phyloP scores from a whole-genome alignment of 2,113 vertebrate genomes.

The Psephotus haematonotus region DNA sequence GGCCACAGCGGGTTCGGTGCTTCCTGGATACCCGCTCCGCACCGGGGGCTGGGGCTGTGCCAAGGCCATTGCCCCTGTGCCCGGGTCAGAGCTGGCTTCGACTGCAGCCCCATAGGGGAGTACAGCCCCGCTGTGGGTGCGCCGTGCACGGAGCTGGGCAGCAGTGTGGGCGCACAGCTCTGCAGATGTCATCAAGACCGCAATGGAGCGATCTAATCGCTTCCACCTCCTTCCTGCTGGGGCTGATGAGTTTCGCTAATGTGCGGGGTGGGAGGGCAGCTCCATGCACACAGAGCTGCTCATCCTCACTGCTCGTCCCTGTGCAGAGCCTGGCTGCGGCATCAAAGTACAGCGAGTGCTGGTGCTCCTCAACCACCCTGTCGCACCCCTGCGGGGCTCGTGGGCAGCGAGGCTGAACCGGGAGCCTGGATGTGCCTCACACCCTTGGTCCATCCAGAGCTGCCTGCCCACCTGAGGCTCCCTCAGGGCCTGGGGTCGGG shows the following conservation, averaged over 20 bases:
- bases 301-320: fast-evolving
- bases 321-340: fast-evolving
- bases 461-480: too few relatives aligned
- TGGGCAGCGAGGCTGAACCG: background rate
- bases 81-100: background rate
- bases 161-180: background rate
- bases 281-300: background rate
- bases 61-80: too few relatives aligned
- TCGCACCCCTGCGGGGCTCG: too few relatives aligned
- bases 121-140: background rate
- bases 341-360: background rate
- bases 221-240: background rate
- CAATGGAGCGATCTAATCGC: fast-evolving
- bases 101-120: background rate
- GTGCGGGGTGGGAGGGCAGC: background rate
- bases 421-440: background rate
- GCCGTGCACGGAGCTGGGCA: background rate
- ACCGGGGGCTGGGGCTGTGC: fast-evolving
- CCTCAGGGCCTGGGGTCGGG: background rate
- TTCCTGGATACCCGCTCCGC: background rate
- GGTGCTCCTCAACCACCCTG: fast-evolving
- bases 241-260: fast-evolving
- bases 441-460: background rate
- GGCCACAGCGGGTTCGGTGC: fast-evolving
- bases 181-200: background rate